These are phyloP conservation scores for Podarcis cretensis DNA, from an alignment of 2,113 vertebrate genomes.

Conservation along the genomic window DNA sequence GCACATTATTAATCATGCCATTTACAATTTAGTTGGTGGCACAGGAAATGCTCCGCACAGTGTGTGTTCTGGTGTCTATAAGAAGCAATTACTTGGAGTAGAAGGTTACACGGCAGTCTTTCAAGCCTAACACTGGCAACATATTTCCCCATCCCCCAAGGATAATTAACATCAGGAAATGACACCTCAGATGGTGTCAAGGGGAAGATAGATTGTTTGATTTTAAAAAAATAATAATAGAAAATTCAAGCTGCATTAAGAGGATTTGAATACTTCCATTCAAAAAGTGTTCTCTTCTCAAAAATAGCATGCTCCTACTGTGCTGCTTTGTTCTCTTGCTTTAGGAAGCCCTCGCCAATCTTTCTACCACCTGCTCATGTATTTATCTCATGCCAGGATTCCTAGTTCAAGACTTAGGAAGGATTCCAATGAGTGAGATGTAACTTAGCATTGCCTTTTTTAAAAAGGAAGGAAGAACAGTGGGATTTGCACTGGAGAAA, in stretches of 20 bases:
- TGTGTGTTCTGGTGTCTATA: neutral
- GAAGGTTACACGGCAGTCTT: neutral
- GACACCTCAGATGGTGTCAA: constrained; percentile 23
- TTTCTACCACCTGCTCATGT: neutral
- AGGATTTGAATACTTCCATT: neutral
- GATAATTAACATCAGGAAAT: constrained; percentile 40
- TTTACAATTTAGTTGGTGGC: constrained; percentile 17
- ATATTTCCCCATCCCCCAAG: constrained; percentile 6
- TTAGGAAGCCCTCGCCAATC: constrained; percentile 6
- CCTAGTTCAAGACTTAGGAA: neutral
- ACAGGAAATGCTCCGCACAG: neutral
- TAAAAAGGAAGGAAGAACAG: neutral
- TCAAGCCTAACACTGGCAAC: constrained; percentile 7
- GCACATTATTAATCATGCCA: neutral
- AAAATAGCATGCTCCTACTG: constrained; percentile 9
- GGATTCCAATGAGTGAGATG: constrained; percentile 5
- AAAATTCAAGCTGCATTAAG: neutral
- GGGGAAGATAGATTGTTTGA: constrained; percentile 24
- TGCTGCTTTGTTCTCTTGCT: constrained; percentile 7
- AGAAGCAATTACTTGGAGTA: constrained; percentile 37
- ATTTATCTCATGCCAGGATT: neutral
- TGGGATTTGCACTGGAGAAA: neutral
- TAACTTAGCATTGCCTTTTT: fast-evolving
- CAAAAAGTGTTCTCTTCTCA: constrained; percentile 20
- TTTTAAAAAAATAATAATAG: too few species aligned